Evolutionary conservation across 2,113 vertebrate species (phyloP).

Genomic region (Ammodramus savannarum): DNA sequence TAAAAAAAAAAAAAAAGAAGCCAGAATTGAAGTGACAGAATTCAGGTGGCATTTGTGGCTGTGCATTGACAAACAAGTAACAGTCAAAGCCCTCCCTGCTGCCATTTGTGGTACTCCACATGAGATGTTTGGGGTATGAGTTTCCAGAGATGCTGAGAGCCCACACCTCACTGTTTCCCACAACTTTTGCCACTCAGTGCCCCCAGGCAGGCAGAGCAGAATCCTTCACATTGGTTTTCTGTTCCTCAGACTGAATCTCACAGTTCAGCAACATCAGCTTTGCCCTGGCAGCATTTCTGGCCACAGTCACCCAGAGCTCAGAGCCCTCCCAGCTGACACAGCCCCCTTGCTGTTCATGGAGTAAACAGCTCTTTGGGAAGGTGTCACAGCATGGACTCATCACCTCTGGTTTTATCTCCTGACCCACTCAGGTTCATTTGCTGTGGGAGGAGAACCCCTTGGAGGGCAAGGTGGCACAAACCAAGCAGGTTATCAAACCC

Average conservation of each 20-base stretch:
- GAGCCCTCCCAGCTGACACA: neutral
- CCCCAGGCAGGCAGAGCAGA: neutral
- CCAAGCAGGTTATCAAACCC: accelerated
- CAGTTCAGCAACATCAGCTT: neutral
- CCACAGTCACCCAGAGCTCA: no score
- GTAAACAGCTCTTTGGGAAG: neutral
- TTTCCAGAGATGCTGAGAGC: neutral
- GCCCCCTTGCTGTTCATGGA: accelerated
- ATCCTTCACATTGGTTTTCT: neutral
- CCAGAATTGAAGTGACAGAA: neutral
- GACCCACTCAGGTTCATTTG: neutral
- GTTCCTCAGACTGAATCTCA: neutral
- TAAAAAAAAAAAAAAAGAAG: neutral
- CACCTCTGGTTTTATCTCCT: neutral
- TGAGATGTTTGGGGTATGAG: neutral
- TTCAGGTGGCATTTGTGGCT: neutral
- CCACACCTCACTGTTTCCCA: neutral
- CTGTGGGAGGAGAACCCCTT: neutral
- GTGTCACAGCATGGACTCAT: neutral
- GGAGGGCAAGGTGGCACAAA: neutral
- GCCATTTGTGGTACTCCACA: neutral
- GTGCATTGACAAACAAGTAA: neutral
- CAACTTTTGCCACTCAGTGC: neutral
- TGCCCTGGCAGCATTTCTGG: neutral
- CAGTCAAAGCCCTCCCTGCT: neutral